phyloP scores from a whole-genome alignment of 2,113 vertebrate species.

The Zeus faber region DNA sequence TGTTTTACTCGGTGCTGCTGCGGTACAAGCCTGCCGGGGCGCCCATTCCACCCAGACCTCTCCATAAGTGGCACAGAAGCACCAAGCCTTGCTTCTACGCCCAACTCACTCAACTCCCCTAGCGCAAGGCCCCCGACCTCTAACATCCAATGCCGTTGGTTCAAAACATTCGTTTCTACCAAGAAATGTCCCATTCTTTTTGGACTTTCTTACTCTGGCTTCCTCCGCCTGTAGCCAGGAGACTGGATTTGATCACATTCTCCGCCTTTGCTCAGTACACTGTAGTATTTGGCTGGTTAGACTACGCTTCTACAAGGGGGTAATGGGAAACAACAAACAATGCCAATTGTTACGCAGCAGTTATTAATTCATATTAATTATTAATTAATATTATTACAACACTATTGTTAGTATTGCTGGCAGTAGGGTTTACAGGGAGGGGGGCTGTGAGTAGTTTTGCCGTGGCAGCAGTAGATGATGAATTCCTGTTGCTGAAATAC shows the following conservation, averaged over 20 bases:
- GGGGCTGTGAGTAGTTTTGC: neutral
- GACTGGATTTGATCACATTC: neutral
- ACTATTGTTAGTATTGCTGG: neutral
- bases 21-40: conserved; percentile 31
- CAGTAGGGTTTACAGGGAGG: neutral
- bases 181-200: conserved; percentile 31
- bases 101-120: no score
- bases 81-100: neutral
- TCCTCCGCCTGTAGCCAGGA: neutral
- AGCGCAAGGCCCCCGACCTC: conserved; percentile 5
- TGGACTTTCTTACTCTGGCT: neutral
- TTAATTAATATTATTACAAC: neutral
- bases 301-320: neutral
- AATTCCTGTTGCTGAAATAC: conserved; percentile 18
- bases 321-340: neutral
- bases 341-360: neutral
- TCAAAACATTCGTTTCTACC: conserved; percentile 32
- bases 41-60: conserved; percentile 9
- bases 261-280: neutral
- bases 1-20: conserved; percentile 39
- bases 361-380: neutral
- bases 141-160: conserved; percentile 20
- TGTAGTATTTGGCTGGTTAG: neutral
- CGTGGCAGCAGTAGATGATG: conserved; percentile 9
- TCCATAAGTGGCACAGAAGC: conserved; percentile 17